Base-by-base conservation (phyloP, 2,797 vertebrate species). In the Poeciliopsis infans region DNA sequence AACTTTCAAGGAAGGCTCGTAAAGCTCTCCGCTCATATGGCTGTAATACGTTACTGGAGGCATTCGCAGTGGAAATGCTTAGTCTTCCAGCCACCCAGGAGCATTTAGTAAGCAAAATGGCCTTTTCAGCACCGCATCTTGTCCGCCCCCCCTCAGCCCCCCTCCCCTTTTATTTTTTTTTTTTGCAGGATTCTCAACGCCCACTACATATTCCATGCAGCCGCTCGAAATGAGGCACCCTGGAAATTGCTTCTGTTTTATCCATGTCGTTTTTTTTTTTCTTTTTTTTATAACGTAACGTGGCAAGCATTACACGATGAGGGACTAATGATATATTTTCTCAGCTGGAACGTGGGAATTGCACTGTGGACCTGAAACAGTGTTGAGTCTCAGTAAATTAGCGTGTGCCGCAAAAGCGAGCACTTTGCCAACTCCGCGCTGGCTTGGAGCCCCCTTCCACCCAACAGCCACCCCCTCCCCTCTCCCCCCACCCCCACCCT, bases 321-420 rank as follows among this genome's bases (percentile, higher is more conserved):
- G 93, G 90, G 90, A 92, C 93, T 95, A 96, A 95, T 95, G 91
- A 95, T 96, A 95, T 96, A 96, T 96, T 96, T 96, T 95, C 93
- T 96, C 94, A 96, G 95, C 95, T 96, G 95, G 90, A 95, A 90
- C 87, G 85, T 91, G 90, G 91, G 92, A 94, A 95, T 92, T 87
- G 88, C 84, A 88, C 92, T 91, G 89, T 84, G 84, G 89, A 93
- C 89, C 91, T 82, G 78, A 90, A 89, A 90, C 93, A 91, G 95
- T 94, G 93, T 94, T 90, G 86, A 92, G 94, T 95, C 95, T 95
- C 94, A 91, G 91, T 94, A 95, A 96, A 95, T 95, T 93, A 95
- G 94, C 87, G 90, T 80, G 89, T 83, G 92, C 85, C 39, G 81
- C 87, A 93, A 93, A 91, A 53, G 89, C 71, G 82, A 93, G 89